These are phyloP conservation scores for Grantiella picta DNA, from an alignment of 2,113 vertebrate genomes.

Conservation along the genomic window DNA sequence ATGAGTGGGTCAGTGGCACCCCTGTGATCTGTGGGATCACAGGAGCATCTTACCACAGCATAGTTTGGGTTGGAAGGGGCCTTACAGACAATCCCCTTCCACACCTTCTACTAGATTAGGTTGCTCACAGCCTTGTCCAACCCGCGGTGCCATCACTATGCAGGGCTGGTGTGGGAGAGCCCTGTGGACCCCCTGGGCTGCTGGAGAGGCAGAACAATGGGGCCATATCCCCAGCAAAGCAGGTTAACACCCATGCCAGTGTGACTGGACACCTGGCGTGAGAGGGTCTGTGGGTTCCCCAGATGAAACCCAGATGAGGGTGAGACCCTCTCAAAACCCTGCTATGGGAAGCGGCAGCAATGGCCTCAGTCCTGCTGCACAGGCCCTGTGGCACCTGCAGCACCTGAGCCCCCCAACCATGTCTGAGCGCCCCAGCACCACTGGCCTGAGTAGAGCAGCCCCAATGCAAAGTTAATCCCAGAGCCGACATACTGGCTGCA, in stretches of 20 bases:
- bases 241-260: not conserved
- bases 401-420: not conserved
- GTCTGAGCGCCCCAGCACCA: not conserved
- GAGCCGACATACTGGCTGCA: not conserved
- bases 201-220: not conserved
- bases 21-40: not conserved
- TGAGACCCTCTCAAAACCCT: not conserved
- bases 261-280: not conserved
- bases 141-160: not conserved
- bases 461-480: not conserved
- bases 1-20: fast-evolving
- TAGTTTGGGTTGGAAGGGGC: not conserved
- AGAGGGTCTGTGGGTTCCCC: not conserved
- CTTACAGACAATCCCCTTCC: not conserved
- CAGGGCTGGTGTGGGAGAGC: not conserved
- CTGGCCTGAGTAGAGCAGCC: not conserved
- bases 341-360: not conserved
- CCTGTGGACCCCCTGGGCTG: not conserved
- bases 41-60: not conserved
- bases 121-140: not conserved
- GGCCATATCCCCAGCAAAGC: not conserved
- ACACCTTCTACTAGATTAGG: not conserved
- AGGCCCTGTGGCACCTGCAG: no score
- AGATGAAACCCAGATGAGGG: not conserved
- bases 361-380: not conserved